Base-by-base conservation (phyloP, 2,797 vertebrate species). In the Sebastes minor region DNA sequence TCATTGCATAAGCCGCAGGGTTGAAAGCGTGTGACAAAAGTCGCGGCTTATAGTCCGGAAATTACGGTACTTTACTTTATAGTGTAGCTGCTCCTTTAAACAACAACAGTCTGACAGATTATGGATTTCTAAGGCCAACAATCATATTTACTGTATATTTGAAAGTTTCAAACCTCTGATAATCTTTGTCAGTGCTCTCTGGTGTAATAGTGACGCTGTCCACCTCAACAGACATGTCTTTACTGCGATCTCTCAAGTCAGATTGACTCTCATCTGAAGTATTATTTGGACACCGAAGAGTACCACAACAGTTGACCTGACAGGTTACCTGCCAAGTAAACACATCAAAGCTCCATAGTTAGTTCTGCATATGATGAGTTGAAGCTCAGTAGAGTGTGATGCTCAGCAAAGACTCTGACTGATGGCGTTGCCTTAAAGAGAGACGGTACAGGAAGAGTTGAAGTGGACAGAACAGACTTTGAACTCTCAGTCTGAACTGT, bases 401-500 rank as follows among this genome's bases (percentile, higher is more conserved):
- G 35, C 46, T 3, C 6, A 22, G 3, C 16, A 27, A 22, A 55
- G 46, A 18, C 14, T 59, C 16, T 33, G 18, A 22, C 65, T 52
- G 20, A 59, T 14, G 16, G 28, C 9, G 35, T 30, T 25, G 25
- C 72, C 52, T 4, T 61, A 11, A 12, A 27, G 38, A 49, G 30
- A 49, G 7, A 59, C 3, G 16, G 22, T 27, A 3, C 8, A 28
- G 20, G 20, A 38, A 66, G 27, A 56, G 42, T 3, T 20, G 49
- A 57, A 9, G 12, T 27, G 55, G 33, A 57, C 22, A 52, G 20
- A 53, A 35, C 33, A 8, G 30, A 3, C 18, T 70, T 27, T 70
- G 16, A 74, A 63, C 60, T 78, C 49, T 57, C 71, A 55, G 30
- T 78, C 67, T 61, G 25, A 74, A 23, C 27, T 13, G n/a, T 30